Percentiles rank a stretch among this genome's conserved stretches.
These are phyloP conservation scores for Clarias pachynema DNA, from an alignment of 2,797 vertebrate genomes.

Conservation along the genomic window DNA sequence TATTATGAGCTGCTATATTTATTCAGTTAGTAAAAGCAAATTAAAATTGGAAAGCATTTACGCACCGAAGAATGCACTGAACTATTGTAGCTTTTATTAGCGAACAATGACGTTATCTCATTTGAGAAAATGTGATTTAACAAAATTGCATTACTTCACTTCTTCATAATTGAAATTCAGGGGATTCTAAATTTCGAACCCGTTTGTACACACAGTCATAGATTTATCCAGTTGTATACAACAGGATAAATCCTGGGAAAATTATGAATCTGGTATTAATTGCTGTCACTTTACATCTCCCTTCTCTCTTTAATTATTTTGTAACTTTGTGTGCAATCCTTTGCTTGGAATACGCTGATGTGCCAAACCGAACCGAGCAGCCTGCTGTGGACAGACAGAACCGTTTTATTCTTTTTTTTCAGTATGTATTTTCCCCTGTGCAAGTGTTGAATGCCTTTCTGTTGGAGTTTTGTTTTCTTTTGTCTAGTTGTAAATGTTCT, in stretches of 20 bases:
- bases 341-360: conserved; percentile 21
- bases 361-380: conserved; percentile 49
- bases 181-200: neutral
- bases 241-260: neutral
- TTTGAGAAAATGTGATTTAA: neutral
- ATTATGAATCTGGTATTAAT: conserved; percentile 17
- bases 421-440: conserved; percentile 44
- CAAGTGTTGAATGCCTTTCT: conserved; percentile 54
- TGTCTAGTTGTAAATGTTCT: conserved; percentile 48
- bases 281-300: neutral
- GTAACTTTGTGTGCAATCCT: conserved; percentile 27
- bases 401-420: conserved; percentile 14
- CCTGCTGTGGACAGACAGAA: conserved; percentile 47
- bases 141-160: neutral
- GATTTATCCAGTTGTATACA: neutral
- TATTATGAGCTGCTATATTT: neutral
- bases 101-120: neutral
- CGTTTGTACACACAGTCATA: neutral
- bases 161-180: neutral
- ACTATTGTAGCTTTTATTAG: neutral
- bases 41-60: neutral
- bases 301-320: conserved; percentile 3
- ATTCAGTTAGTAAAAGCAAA: neutral
- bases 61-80: neutral
- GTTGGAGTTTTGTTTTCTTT: conserved; percentile 45